A percentile compares a stretch with the other conserved stretches of the same genome.
Conservation (phyloP, 1,140 invertebrate genomes). For the Condylostylus longicornis region DNA sequence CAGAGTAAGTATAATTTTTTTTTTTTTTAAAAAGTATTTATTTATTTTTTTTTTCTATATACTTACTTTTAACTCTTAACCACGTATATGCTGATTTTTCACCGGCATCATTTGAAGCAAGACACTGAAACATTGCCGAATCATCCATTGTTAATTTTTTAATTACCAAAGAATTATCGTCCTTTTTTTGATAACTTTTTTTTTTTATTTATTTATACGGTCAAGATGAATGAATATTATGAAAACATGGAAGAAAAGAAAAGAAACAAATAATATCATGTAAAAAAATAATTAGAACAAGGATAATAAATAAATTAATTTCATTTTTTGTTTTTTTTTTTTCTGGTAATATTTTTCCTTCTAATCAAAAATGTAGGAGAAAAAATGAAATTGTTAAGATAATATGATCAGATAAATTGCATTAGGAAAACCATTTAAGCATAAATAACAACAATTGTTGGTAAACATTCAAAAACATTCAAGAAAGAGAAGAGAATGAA, state of each 20-base stretch:
- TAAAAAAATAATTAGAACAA: neutral
- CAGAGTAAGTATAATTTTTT: neutral
- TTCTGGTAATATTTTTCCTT: too few species aligned
- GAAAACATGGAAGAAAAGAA: too few species aligned
- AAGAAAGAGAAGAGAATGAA: too few species aligned
- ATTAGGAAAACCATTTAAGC: too few species aligned
- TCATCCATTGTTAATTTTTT: conserved; percentile 69
- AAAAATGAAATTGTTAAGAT: too few species aligned
- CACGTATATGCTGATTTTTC: conserved; percentile 78
- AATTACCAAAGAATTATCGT: conserved; percentile 70
- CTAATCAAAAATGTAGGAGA: too few species aligned
- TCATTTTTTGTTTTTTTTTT: too few species aligned
- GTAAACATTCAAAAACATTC: too few species aligned
- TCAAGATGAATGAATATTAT: conserved; percentile 13
- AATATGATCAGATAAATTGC: too few species aligned
- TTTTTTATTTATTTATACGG: too few species aligned
- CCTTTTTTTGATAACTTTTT: conserved; percentile 53
- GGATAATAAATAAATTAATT: neutral
- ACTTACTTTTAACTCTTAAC: conserved; percentile 93
- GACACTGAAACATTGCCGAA: conserved; percentile 90
- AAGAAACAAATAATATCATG: too few species aligned
- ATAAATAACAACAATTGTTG: too few species aligned
- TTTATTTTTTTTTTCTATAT: conserved; percentile 4
- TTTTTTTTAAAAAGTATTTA: neutral
- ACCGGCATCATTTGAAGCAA: conserved; percentile 76